Conservation (phyloP, 2,797 vertebrate genomes). For the Sebastes iracundus region DNA sequence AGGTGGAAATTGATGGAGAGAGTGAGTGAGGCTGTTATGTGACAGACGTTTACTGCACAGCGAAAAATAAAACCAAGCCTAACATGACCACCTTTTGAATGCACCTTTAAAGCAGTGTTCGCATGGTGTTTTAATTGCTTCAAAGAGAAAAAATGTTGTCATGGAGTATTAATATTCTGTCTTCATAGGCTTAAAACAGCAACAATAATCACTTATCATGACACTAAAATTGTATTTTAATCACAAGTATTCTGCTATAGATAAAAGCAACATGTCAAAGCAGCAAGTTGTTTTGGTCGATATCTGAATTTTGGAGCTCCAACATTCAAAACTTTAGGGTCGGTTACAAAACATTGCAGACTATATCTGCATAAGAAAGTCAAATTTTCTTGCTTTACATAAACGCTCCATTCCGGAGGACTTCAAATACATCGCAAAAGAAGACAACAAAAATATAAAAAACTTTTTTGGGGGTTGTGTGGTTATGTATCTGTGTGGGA, state of each 20-base stretch:
- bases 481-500: neutral
- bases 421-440: neutral
- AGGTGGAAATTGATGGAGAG: conserved; percentile 43
- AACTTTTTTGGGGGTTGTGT: neutral
- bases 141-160: neutral
- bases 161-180: neutral
- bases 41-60: conserved; percentile 11
- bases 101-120: neutral
- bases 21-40: neutral
- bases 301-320: neutral
- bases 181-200: neutral
- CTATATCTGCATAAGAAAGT: neutral
- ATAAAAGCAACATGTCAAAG: neutral
- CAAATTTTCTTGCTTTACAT: neutral
- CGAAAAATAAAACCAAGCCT: neutral
- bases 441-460: neutral
- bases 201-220: neutral
- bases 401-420: neutral
- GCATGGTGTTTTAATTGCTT: neutral
- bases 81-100: neutral
- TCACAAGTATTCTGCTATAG: neutral
- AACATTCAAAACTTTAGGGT: neutral
- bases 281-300: neutral
- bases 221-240: neutral
- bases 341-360: neutral